A percentile compares a stretch with the other conserved stretches of the same genome.
These are phyloP conservation scores for Nettapus auritus DNA, from an alignment of 2,113 vertebrate genomes.

Conservation along the genomic window DNA sequence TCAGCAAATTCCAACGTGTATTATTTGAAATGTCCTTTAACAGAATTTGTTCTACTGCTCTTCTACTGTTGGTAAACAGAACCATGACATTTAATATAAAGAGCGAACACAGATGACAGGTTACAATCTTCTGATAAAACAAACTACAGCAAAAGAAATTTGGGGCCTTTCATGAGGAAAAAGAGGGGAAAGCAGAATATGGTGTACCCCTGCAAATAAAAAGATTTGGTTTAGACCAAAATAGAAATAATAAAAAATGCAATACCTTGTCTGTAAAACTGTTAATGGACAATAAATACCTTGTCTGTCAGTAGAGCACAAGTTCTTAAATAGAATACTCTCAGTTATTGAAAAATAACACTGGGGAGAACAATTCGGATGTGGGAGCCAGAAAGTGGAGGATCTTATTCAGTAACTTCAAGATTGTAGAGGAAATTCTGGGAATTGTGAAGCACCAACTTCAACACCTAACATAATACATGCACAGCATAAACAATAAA, in stretches of 20 bases:
- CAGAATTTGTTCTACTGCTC: not conserved
- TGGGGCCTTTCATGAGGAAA: not conserved
- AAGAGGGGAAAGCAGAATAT: not conserved
- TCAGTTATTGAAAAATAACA: not conserved
- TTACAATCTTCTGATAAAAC: not conserved
- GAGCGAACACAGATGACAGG: not conserved
- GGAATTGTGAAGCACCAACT: not conserved
- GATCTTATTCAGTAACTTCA: not conserved
- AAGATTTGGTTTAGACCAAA: rapidly evolving
- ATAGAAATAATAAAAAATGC: not conserved
- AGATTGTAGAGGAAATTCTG: not conserved
- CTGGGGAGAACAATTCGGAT: not conserved
- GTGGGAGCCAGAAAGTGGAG: not conserved
- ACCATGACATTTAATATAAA: not conserved
- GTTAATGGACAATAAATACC: rapidly evolving
- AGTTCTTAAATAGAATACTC: not conserved
- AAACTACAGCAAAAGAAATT: not conserved
- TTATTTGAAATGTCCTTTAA: not conserved
- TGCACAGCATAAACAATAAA: not conserved
- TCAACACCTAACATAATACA: not conserved
- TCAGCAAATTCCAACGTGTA: not conserved
- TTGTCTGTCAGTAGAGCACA: not conserved
- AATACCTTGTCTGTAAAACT: not conserved
- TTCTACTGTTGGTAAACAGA: not conserved
- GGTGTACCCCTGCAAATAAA: not conserved